Conservation (phyloP, 1,140 invertebrate genomes). For the Littorina saxatilis region DNA sequence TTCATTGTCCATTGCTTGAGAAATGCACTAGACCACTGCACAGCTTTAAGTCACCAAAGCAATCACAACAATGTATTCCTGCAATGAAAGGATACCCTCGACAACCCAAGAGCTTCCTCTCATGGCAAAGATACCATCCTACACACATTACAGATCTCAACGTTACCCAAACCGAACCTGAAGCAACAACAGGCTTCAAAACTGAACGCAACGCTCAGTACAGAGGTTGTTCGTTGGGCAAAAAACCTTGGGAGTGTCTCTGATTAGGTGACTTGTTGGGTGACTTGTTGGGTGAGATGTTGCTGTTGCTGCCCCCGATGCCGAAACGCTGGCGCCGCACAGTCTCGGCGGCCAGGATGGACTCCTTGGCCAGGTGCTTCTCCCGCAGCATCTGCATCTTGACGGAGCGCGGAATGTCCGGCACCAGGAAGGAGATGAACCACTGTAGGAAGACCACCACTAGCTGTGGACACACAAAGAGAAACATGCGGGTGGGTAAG, state of each 20-base stretch:
- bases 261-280: not conserved
- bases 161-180: no score
- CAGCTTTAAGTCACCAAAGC: no score
- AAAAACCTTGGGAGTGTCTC: not conserved
- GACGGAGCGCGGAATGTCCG: conserved; percentile 87
- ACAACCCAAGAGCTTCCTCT: no score
- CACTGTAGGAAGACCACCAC: conserved; percentile 89
- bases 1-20: no score
- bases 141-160: no score
- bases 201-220: not conserved
- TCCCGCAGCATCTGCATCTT: conserved; percentile 88
- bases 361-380: conserved; percentile 91
- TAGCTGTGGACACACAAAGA: conserved; percentile 81
- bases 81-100: no score
- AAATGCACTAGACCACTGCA: no score
- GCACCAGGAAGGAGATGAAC: conserved; percentile 89
- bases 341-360: conserved; percentile 83
- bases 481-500: not conserved
- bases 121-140: no score
- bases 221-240: not conserved
- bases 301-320: not conserved
- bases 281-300: not conserved
- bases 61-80: no score
- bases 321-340: not conserved
- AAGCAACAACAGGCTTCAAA: not conserved